These are phyloP conservation scores for Polypterus senegalus DNA, from an alignment of 2,113 vertebrate species.

Conservation along the genomic window DNA sequence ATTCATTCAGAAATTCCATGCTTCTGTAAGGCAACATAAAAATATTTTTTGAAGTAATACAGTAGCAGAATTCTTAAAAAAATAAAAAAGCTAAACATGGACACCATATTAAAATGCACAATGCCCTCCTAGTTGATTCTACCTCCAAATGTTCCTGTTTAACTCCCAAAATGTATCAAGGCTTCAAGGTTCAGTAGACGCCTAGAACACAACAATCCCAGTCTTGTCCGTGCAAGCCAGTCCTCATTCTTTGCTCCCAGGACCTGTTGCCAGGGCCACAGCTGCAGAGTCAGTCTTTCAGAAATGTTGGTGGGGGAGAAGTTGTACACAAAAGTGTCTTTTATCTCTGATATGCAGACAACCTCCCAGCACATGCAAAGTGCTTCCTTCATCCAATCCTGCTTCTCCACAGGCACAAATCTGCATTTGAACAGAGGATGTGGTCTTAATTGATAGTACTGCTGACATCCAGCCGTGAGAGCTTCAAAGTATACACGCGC, in stretches of 20 bases:
- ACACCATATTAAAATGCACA: background rate
- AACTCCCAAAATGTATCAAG: background rate
- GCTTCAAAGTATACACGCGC: too few species aligned
- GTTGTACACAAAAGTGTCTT: conserved; percentile 41
- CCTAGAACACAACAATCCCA: conserved; percentile 20
- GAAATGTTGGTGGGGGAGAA: conserved; percentile 29
- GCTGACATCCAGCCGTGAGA: too few species aligned
- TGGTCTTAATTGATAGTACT: background rate
- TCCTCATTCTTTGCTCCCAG: conserved; percentile 41
- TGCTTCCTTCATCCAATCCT: conserved; percentile 1
- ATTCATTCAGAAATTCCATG: too few species aligned
- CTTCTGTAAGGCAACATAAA: background rate
- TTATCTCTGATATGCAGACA: conserved; percentile 37
- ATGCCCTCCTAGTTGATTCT: background rate
- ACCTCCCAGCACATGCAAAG: conserved; percentile 21
- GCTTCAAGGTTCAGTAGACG: conserved; percentile 24
- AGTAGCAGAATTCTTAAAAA: conserved; percentile 5
- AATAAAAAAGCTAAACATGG: conserved; percentile 11
- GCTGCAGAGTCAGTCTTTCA: conserved; percentile 39
- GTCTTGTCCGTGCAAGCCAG: conserved; percentile 33
- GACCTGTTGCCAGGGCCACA: conserved; percentile 50
- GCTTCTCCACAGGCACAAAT: background rate
- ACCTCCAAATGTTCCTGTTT: too few species aligned
- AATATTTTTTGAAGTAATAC: conserved; percentile 1
- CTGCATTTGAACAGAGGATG: conserved; percentile 10